These are phyloP conservation scores for Lymantria monacha DNA, from an alignment of 2,888 invertebrate species.

Conservation along the genomic window DNA sequence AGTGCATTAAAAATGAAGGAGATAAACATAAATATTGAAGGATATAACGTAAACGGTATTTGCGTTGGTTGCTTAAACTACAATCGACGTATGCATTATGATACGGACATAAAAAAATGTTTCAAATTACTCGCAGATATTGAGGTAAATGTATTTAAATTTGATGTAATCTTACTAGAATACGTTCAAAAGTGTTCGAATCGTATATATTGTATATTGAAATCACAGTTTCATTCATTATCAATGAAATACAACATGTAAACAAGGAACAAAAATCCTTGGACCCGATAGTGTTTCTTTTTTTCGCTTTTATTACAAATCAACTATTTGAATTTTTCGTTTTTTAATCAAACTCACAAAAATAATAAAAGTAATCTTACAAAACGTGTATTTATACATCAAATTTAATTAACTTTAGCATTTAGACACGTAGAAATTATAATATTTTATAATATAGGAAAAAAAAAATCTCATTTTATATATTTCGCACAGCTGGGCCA, in stretches of 20 bases:
- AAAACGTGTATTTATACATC: too few species aligned
- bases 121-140: slow-evolving; percentile 63
- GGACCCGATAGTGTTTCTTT: slow-evolving; percentile 54
- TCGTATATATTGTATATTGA: not conserved
- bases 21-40: slow-evolving; percentile 75
- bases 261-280: slow-evolving; percentile 65
- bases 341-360: too few species aligned
- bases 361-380: too few species aligned
- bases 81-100: slow-evolving; percentile 66
- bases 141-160: slow-evolving; percentile 52
- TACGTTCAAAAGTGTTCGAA: not conserved
- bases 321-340: too few species aligned
- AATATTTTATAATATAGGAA: too few species aligned
- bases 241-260: slow-evolving; percentile 31
- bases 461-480: too few species aligned
- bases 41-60: slow-evolving; percentile 74
- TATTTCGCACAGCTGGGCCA: too few species aligned
- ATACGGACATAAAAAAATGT: slow-evolving; percentile 54
- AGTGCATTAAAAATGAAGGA: slow-evolving; percentile 57
- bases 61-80: slow-evolving; percentile 74
- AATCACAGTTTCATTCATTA: slow-evolving; percentile 32
- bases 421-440: too few species aligned
- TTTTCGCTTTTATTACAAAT: not conserved
- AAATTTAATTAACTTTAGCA: too few species aligned
- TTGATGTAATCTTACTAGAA: not conserved